Evolutionary conservation across 2,113 vertebrate genomes (phyloP).

Genomic region (Hyperopisus bebe): DNA sequence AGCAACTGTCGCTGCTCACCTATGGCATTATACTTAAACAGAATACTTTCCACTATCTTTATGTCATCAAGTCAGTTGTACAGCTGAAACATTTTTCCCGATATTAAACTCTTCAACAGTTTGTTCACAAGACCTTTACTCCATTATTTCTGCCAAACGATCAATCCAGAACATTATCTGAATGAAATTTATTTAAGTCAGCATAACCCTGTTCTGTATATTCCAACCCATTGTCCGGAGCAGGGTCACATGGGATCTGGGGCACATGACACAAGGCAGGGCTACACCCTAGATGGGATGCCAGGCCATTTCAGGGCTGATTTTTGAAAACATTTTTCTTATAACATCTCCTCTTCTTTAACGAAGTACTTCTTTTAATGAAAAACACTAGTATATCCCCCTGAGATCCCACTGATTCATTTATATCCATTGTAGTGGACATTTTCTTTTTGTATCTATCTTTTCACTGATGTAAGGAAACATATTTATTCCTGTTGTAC

Average conservation of each 20-base stretch:
- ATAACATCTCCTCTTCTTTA: too few species aligned
- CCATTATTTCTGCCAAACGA: background rate
- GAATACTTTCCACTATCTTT: too few species aligned
- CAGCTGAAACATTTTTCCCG: background rate
- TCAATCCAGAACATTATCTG: background rate
- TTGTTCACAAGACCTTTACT: background rate
- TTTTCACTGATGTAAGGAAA: too few species aligned
- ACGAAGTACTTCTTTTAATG: too few species aligned
- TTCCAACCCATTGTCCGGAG: background rate
- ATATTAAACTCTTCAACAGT: background rate
- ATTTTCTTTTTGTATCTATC: too few species aligned
- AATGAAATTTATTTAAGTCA: background rate
- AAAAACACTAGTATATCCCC: background rate
- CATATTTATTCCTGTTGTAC: too few species aligned
- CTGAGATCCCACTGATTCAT: too few species aligned
- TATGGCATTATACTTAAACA: background rate
- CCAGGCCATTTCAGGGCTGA: too few species aligned
- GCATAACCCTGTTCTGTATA: background rate
- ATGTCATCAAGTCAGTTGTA: background rate
- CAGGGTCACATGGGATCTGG: background rate
- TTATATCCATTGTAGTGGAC: too few species aligned
- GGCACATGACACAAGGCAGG: background rate
- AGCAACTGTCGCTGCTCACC: background rate
- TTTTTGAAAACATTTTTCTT: too few species aligned
- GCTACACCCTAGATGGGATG: too few species aligned